Base-by-base conservation (phyloP, 2,113 vertebrate genomes). In the Pitta sordida region DNA sequence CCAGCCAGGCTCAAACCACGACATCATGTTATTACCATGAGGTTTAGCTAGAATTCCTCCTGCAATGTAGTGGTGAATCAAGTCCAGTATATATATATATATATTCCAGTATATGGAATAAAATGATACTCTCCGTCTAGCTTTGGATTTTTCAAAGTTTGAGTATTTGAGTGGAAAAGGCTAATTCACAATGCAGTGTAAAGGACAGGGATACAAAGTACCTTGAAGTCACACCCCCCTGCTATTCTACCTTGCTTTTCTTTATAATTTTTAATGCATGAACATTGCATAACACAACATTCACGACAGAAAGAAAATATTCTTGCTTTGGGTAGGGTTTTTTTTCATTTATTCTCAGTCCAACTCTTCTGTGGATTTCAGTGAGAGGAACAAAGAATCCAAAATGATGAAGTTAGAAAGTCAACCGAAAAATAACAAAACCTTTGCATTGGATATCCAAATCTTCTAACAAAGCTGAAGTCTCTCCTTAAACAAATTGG, bases 311-410 rank as follows among this genome's bases (percentile, higher is more conserved):
- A 89, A 69, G 13, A 75, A 69, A 76, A 48, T 13, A 76, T 15
- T 51, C 10, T 23, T 15, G 3, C 9, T 51, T 43, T 67, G 20
- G 37, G 6, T 13, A n/a, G 11, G 12, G 0, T 0, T 7, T 32
- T 81, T 10, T 30, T 8, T 7, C 21, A 13, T 11, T 7, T 55
- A 67, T 81, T 88, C 30, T 55, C 88, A 88, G 69, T 19, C 49
- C 24, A 76, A 43, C 16, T 5, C 0, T 6, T 51, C 6, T 62
- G 21, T 1, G 36, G 26, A 46, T 36, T 75, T n/a, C 52, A 71
- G 16, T 29, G 11, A 64, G 21, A 87, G 29, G n/a, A 82, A 87
- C 13, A 46, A 81, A 69, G 27, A 32, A 67, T 14, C 3, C 1
- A 2, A 79, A 79, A 10, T 22, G 23, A 24, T n/a, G 21, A 51